phyloP scores from a whole-genome alignment of 2,113 vertebrate genomes.

The Ramphastos sulfuratus region DNA sequence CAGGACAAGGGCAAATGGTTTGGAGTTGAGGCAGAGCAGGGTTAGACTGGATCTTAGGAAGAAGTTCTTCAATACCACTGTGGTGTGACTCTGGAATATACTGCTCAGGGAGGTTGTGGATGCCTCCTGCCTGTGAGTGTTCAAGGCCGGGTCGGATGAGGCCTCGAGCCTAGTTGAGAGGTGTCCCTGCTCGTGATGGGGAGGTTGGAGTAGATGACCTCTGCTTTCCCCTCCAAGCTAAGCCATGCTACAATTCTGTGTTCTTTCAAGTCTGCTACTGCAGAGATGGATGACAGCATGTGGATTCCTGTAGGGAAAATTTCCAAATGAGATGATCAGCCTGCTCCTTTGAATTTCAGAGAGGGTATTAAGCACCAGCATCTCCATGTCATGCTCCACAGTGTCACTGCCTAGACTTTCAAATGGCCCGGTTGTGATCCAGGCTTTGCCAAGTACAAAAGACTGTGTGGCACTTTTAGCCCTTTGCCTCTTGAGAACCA shows the following conservation, averaged over 20 bases:
- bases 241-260: neutral
- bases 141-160: no score
- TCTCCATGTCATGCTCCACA: neutral
- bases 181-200: no score
- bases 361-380: rapidly evolving
- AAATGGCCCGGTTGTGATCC: neutral
- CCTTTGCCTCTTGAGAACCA: neutral
- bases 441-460: neutral
- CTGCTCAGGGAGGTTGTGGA: no score
- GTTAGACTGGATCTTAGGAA: no score
- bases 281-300: neutral
- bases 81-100: no score
- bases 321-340: neutral
- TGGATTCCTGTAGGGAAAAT: neutral
- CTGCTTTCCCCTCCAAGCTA: no score
- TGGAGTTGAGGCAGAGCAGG: no score
- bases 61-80: no score
- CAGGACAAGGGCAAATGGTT: no score
- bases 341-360: neutral
- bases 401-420: rapidly evolving
- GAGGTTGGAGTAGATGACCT: no score
- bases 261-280: neutral
- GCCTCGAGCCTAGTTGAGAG: no score
- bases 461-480: neutral
- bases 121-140: no score